phyloP scores from a whole-genome alignment of 1,140 invertebrate species.

The Mactra quadrangularis region DNA sequence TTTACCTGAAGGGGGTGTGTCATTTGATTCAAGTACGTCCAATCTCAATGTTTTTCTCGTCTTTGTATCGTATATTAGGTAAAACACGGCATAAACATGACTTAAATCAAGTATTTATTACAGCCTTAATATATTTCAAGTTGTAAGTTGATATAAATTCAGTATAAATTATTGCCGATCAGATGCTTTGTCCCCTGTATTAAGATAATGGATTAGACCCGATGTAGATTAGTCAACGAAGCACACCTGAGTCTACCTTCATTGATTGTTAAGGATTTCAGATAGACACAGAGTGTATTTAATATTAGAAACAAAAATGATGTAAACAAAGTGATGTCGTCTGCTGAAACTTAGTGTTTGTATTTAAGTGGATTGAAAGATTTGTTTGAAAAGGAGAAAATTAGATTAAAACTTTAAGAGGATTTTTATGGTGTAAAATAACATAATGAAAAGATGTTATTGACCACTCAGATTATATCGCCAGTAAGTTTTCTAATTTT shows the following conservation, averaged over 20 bases:
- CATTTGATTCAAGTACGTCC: too few species aligned
- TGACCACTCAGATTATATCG: conserved; percentile 30
- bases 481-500: conserved; percentile 38
- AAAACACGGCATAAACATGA: conserved; percentile 25
- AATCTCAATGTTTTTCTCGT: too few species aligned
- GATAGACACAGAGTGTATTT: conserved; percentile 31
- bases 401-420: too few species aligned
- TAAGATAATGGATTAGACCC: conserved; percentile 53
- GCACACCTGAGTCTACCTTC: conserved; percentile 55
- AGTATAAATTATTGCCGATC: conserved; percentile 25
- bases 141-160: conserved; percentile 57
- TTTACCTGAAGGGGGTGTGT: conserved; percentile 4
- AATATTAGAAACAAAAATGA: conserved; percentile 13
- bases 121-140: conserved; percentile 51
- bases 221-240: conserved; percentile 33
- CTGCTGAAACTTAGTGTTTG: not conserved
- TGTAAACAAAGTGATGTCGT: conserved; percentile 49
- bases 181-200: conserved; percentile 41
- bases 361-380: conserved; percentile 6
- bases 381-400: conserved; percentile 8
- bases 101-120: conserved; percentile 2
- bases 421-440: not conserved
- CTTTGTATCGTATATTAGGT: too few species aligned
- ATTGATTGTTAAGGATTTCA: conserved; percentile 42
- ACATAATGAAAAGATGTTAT: conserved; percentile 32